phyloP scores from a whole-genome alignment of 2,888 invertebrate genomes.

The Halictus quadricinctus region DNA sequence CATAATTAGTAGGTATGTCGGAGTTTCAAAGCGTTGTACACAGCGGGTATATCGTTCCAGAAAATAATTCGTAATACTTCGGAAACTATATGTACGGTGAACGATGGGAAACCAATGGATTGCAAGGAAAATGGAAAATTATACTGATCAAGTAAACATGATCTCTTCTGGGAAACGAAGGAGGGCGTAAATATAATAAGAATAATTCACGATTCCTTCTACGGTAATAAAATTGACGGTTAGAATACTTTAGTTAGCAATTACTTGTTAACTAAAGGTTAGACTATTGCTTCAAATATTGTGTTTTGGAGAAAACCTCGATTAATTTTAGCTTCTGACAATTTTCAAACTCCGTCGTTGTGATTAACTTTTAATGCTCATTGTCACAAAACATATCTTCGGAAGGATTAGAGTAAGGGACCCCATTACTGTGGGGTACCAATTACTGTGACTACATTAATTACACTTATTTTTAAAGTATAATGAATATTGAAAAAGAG shows the following conservation, averaged over 20 bases:
- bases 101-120: neutral
- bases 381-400: too few species aligned
- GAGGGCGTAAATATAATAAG: neutral
- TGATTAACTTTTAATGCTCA: too few species aligned
- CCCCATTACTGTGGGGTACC: too few species aligned
- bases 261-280: too few species aligned
- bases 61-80: too few species aligned
- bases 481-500: too few species aligned
- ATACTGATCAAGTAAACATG: neutral
- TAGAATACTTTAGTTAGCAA: too few species aligned
- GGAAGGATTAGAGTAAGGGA: too few species aligned
- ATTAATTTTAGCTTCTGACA: neutral
- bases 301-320: neutral
- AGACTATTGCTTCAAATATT: neutral
- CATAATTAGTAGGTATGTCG: neutral
- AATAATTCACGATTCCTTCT: neutral
- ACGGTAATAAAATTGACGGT: too few species aligned
- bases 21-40: neutral
- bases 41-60: neutral
- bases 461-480: too few species aligned
- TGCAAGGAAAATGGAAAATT: neutral
- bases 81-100: neutral
- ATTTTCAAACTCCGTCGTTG: neutral
- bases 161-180: neutral
- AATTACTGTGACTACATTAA: too few species aligned